Evolutionary conservation across 1,140 invertebrate genomes (phyloP).

Genomic region (Caenorhabditis elegans): DNA sequence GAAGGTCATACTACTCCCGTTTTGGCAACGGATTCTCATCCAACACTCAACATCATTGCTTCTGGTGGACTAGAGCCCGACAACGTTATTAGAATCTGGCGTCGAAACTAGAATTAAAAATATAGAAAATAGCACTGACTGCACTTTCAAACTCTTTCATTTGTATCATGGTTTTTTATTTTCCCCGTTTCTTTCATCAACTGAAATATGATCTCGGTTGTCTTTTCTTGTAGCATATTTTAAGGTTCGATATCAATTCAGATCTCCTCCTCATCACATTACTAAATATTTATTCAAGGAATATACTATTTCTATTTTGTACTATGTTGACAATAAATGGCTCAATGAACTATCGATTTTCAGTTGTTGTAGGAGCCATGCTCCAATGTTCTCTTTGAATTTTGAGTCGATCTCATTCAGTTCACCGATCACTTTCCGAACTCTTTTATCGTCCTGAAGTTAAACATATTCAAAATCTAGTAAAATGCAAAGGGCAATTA

Average conservation of each 20-base stretch:
- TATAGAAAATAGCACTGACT: conserved; percentile 70
- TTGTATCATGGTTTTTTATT: not conserved
- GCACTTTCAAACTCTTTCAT: not conserved
- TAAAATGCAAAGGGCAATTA: not conserved
- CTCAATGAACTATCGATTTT: not conserved
- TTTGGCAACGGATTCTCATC: conserved; percentile 94
- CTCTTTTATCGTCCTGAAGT: not conserved
- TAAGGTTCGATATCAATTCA: too few species aligned
- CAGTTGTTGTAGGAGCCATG: not conserved
- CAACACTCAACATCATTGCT: conserved; percentile 97
- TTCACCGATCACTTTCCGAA: not conserved
- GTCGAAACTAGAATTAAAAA: conserved; percentile 76
- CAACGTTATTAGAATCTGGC: conserved; percentile 98
- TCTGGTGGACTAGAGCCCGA: conserved; percentile 97
- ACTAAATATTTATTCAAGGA: too few species aligned
- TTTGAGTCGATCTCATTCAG: not conserved
- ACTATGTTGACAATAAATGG: too few species aligned
- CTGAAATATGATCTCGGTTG: not conserved
- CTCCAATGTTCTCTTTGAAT: not conserved
- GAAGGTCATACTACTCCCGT: conserved; percentile 93
- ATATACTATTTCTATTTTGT: too few species aligned
- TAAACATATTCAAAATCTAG: not conserved
- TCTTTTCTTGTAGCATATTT: not conserved
- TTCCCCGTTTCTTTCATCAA: not conserved
- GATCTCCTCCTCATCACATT: too few species aligned